phyloP scores from a whole-genome alignment of 2,888 invertebrate species.

The Monoplex corrugatus region DNA sequence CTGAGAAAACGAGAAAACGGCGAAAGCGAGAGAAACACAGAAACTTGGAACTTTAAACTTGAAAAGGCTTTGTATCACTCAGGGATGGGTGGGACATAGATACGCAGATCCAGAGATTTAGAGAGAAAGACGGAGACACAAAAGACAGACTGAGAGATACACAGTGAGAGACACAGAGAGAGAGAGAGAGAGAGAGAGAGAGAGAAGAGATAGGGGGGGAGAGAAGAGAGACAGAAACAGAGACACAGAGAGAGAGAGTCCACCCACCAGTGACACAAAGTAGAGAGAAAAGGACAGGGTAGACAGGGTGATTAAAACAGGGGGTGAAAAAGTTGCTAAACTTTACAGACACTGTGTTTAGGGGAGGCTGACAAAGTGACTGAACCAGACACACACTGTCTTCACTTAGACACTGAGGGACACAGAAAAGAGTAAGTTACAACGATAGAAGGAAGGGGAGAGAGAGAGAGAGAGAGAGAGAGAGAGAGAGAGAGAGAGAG shows the following conservation, averaged over 20 bases:
- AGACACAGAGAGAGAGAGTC: not conserved
- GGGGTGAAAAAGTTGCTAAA: not conserved
- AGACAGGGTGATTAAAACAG: not conserved
- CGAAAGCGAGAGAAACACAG: not conserved
- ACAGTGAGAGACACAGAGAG: not conserved
- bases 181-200: not conserved
- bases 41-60: no score
- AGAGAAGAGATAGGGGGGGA: not conserved
- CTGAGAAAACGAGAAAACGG: not conserved
- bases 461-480: not conserved
- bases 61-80: no score
- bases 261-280: no score
- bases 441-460: not conserved
- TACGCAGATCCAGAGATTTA: no score
- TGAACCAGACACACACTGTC: no score
- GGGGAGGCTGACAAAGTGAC: not conserved
- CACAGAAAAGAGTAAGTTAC: not conserved
- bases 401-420: no score
- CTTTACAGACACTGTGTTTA: not conserved
- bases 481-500: not conserved
- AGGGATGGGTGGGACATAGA: no score
- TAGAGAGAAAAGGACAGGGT: not conserved
- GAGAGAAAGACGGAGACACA: not conserved
- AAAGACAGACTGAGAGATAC: not conserved
- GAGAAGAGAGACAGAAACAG: not conserved